phyloP scores from a whole-genome alignment of 1,140 invertebrate species.

The Schlechtendalia chinensis region DNA sequence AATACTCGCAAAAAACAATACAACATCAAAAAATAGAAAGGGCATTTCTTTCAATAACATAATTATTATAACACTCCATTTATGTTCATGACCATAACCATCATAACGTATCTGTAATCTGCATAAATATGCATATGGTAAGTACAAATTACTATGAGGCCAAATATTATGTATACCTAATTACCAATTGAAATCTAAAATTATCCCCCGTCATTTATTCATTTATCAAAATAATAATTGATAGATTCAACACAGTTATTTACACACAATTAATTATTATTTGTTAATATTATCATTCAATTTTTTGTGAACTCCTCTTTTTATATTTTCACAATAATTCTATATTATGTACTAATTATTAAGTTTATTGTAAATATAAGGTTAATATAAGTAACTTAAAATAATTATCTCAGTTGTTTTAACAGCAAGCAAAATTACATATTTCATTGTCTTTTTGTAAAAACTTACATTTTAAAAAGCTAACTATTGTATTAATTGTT shows the following conservation, averaged over 20 bases:
- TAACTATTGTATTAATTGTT: background rate
- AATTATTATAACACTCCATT: background rate
- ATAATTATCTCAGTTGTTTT: background rate
- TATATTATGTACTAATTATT: background rate
- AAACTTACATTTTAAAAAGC: background rate
- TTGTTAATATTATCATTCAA: background rate
- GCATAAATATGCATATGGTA: background rate
- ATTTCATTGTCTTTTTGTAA: no score
- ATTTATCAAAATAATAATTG: background rate
- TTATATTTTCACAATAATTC: background rate
- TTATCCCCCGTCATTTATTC: background rate
- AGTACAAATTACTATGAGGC: background rate
- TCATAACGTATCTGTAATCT: background rate
- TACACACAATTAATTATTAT: background rate
- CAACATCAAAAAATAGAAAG: no score
- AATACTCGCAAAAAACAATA: no score
- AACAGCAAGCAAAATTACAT: no score
- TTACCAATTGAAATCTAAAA: background rate
- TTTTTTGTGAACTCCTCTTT: background rate
- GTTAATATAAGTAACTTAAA: background rate
- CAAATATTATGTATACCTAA: background rate
- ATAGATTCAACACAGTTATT: background rate
- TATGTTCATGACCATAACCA: background rate
- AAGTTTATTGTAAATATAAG: background rate
- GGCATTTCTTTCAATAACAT: no score